Evolutionary conservation across 2,888 invertebrate species (phyloP).

Genomic region (Agonopterix alstromeriana): DNA sequence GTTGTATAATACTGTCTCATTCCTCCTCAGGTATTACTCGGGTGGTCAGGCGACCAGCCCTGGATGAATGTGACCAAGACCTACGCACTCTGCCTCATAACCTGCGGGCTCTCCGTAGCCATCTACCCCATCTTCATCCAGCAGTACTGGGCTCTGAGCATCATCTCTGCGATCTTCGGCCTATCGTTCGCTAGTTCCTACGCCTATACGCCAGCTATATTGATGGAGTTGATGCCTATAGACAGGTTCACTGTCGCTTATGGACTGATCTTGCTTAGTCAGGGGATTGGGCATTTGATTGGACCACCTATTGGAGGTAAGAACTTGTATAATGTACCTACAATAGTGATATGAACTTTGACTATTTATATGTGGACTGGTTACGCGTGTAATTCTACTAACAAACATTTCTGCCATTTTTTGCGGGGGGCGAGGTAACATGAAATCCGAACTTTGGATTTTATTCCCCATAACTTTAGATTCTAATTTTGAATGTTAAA

Average conservation of each 20-base stretch:
- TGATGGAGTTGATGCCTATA: slow-evolving; percentile 91
- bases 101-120: slow-evolving; percentile 79
- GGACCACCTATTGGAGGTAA: slow-evolving; percentile 95
- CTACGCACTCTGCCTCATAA: slow-evolving; percentile 86
- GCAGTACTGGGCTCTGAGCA: slow-evolving; percentile 62
- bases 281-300: slow-evolving; percentile 94
- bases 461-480: too few relatives aligned
- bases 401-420: too few relatives aligned
- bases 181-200: slow-evolving; percentile 94
- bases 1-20: background rate
- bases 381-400: too few relatives aligned
- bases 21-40: slow-evolving; percentile 82
- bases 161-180: slow-evolving; percentile 84
- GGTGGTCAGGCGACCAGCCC: slow-evolving; percentile 91
- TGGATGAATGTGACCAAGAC: slow-evolving; percentile 90
- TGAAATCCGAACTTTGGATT: too few relatives aligned
- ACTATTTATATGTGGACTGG: too few relatives aligned
- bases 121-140: slow-evolving; percentile 76
- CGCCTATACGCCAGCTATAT: slow-evolving; percentile 91
- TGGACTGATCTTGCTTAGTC: slow-evolving; percentile 90
- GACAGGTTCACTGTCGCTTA: slow-evolving; percentile 95
- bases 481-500: too few relatives aligned
- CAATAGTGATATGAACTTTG: too few relatives aligned
- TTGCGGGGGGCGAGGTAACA: too few relatives aligned
- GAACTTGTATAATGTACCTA: slow-evolving; percentile 2